These are phyloP conservation scores for Catagonus wagneri DNA, from an alignment of 2,113 vertebrate genomes.

Conservation along the genomic window DNA sequence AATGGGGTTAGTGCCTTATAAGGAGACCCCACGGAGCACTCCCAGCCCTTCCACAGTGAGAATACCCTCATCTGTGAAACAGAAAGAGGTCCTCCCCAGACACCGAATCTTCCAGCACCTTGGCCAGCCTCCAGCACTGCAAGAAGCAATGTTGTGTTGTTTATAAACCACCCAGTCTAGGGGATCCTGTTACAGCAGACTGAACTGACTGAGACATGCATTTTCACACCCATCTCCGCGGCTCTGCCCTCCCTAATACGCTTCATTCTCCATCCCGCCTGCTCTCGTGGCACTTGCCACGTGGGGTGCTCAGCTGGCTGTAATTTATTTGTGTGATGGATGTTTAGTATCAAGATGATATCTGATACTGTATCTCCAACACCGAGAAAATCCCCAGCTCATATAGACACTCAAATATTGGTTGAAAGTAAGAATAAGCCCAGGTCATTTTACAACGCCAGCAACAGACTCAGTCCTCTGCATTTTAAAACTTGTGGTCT, in stretches of 20 bases:
- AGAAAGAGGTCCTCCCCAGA: neutral
- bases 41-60: neutral
- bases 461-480: neutral
- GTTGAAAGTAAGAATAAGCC: neutral
- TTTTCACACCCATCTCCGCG: neutral
- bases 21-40: neutral
- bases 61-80: neutral
- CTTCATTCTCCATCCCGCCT: rapidly evolving
- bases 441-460: neutral
- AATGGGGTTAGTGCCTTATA: neutral
- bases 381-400: neutral
- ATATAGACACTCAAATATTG: neutral
- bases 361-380: neutral
- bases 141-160: neutral
- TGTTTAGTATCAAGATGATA: neutral
- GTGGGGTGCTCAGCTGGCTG: neutral
- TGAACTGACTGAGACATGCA: too few species aligned
- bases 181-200: neutral
- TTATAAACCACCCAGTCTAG: neutral
- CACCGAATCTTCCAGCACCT: neutral
- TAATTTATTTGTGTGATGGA: neutral
- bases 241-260: rapidly evolving
- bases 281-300: neutral
- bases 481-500: neutral
- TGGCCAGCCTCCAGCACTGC: neutral